Percentiles rank a stretch among this genome's conserved stretches.
These are phyloP conservation scores for Eristalis arbustorum DNA, from an alignment of 2,888 invertebrate species.

Conservation along the genomic window DNA sequence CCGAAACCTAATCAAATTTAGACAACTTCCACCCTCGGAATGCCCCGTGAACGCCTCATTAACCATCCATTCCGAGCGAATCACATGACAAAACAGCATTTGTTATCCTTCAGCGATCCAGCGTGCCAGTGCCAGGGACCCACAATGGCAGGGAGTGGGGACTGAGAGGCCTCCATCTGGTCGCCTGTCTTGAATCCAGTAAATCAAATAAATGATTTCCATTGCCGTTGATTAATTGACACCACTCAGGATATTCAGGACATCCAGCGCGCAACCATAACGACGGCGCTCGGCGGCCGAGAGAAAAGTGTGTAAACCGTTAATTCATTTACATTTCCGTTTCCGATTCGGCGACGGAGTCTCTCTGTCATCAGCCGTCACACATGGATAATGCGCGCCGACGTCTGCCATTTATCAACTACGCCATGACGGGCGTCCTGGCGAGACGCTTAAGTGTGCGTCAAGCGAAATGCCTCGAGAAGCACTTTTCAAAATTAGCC, in stretches of 20 bases:
- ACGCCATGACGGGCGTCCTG: background rate
- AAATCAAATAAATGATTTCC: slow-evolving; percentile 68
- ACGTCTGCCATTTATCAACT: slow-evolving; percentile 33
- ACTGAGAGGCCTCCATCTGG: background rate
- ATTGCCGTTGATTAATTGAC: slow-evolving; percentile 65
- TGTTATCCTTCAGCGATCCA: slow-evolving; percentile 44
- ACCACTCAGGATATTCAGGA: slow-evolving; percentile 30
- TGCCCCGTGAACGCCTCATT: slow-evolving; percentile 54
- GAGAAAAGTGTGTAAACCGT: slow-evolving; percentile 32
- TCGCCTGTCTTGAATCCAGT: background rate
- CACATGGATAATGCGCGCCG: slow-evolving; percentile 30
- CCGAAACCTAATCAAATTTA: slow-evolving; percentile 41
- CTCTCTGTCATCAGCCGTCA: slow-evolving; percentile 21
- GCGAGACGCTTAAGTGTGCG: background rate
- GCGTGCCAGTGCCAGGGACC: background rate
- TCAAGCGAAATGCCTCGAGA: background rate
- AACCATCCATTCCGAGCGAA: slow-evolving; percentile 40
- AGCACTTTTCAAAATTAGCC: slow-evolving; percentile 43
- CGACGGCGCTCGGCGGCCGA: background rate
- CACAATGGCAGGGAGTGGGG: background rate
- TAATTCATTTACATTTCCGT: slow-evolving; percentile 42
- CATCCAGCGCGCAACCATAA: background rate
- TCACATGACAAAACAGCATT: slow-evolving; percentile 56
- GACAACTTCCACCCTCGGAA: slow-evolving; percentile 37
- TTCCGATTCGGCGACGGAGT: slow-evolving; percentile 11